Conservation (phyloP, 2,797 vertebrate species). For the Odontamblyopus rebecca region DNA sequence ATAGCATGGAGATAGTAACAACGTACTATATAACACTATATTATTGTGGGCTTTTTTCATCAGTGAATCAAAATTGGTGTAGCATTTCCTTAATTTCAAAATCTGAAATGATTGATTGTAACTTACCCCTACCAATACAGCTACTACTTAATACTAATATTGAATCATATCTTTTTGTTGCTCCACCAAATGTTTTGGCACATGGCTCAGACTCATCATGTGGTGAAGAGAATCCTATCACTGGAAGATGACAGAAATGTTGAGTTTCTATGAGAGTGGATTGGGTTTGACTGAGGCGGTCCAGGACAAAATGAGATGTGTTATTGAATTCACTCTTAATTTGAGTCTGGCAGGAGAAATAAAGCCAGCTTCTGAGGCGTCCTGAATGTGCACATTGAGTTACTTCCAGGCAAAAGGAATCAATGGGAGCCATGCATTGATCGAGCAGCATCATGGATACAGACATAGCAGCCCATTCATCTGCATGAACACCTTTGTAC, state of each 20-base stretch:
- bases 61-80: too few relatives aligned
- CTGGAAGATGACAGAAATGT: conserved; percentile 29
- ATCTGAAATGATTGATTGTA: too few relatives aligned
- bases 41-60: too few relatives aligned
- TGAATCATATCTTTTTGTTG: conserved; percentile 63
- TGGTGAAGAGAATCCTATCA: conserved; percentile 31
- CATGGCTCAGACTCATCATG: conserved; percentile 21
- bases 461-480: conserved; percentile 58
- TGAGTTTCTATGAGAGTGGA: neutral
- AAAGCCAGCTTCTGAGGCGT: conserved; percentile 21
- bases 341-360: conserved; percentile 28
- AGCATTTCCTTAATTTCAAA: too few relatives aligned
- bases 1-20: too few relatives aligned
- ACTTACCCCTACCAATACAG: too few relatives aligned
- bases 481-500: conserved; percentile 10
- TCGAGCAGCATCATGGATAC: conserved; percentile 48
- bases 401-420: conserved; percentile 57
- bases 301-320: conserved; percentile 38
- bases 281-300: conserved; percentile 29
- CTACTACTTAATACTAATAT: conserved; percentile 35
- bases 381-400: conserved; percentile 40
- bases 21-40: too few relatives aligned
- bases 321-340: conserved; percentile 54
- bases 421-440: conserved; percentile 58
- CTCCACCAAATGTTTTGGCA: conserved; percentile 52